Evolutionary conservation across 2,888 invertebrate genomes (phyloP).

Genomic region (Ormyrus rosae): DNA sequence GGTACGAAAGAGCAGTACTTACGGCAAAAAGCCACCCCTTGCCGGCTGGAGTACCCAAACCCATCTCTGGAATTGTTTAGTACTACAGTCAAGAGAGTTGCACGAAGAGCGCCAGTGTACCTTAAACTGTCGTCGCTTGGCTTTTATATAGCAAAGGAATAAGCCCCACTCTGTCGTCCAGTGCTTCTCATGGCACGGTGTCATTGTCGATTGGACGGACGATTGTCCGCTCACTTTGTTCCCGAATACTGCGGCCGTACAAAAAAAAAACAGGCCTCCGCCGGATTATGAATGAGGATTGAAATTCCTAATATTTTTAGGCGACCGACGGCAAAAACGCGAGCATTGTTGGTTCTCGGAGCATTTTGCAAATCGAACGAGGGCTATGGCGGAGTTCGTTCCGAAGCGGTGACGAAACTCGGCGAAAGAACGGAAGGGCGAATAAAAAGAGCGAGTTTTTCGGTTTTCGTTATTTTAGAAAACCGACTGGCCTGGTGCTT

Average conservation of each 20-base stretch:
- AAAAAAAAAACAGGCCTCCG: background rate
- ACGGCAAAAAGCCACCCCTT: conserved; percentile 53
- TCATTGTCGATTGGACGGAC: conserved; percentile 2
- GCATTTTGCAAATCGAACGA: too few relatives aligned
- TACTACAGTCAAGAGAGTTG: conserved; percentile 18
- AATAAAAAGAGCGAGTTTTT: too few relatives aligned
- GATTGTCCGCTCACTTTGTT: conserved; percentile 46
- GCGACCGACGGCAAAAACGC: too few relatives aligned
- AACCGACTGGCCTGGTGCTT: too few relatives aligned
- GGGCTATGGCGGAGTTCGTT: too few relatives aligned
- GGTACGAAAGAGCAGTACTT: conserved; percentile 45
- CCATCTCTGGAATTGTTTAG: conserved; percentile 48
- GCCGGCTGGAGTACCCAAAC: conserved; percentile 42
- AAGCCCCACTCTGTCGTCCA: conserved; percentile 11
- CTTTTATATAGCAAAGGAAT: conserved; percentile 45
- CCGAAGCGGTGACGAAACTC: too few relatives aligned
- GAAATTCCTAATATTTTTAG: too few relatives aligned
- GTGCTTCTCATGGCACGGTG: background rate
- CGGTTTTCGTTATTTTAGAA: too few relatives aligned
- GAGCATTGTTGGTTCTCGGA: too few relatives aligned
- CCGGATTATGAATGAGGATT: too few relatives aligned
- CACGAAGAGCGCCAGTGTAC: conserved; percentile 39
- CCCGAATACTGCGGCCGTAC: background rate
- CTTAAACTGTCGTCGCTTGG: conserved; percentile 15
- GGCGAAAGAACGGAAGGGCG: too few relatives aligned